Conservation (phyloP, 2,888 invertebrate genomes). For the Ernsta delagoae region DNA sequence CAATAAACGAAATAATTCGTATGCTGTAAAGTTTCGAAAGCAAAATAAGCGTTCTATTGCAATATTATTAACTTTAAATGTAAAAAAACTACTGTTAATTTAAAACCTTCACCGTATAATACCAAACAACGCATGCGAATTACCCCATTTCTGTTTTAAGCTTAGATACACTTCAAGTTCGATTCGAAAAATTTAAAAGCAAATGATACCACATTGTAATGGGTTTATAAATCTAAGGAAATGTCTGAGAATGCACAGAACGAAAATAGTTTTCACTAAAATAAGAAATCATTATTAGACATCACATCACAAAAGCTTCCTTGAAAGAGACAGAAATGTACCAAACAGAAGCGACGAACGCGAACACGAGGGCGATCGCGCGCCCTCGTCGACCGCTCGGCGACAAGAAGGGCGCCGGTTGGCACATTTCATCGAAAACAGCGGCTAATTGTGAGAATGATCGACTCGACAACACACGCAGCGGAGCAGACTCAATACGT, state of each 20-base stretch:
- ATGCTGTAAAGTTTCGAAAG: slow-evolving; percentile 70
- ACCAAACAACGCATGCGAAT: slow-evolving; percentile 72
- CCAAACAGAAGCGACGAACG: slow-evolving; percentile 52
- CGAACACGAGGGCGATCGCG: slow-evolving; percentile 4
- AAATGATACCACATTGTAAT: slow-evolving; percentile 50
- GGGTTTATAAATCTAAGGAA: slow-evolving; percentile 51
- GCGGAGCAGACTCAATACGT: slow-evolving; percentile 81
- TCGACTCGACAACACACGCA: slow-evolving; percentile 81
- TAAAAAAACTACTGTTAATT: slow-evolving; percentile 57
- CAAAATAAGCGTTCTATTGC: slow-evolving; percentile 74
- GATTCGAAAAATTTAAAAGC: slow-evolving; percentile 55
- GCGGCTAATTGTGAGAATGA: slow-evolving; percentile 77
- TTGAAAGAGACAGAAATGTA: slow-evolving; percentile 71
- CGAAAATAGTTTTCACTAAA: slow-evolving; percentile 56
- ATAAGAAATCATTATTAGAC: slow-evolving; percentile 66
- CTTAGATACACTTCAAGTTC: slow-evolving; percentile 46
- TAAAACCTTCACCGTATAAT: slow-evolving; percentile 75
- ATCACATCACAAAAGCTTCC: slow-evolving; percentile 83
- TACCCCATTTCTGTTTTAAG: slow-evolving; percentile 54
- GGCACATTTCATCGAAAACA: slow-evolving; percentile 76
- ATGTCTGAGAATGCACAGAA: slow-evolving; percentile 53
- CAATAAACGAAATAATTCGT: slow-evolving; percentile 63
- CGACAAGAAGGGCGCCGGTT: slow-evolving; percentile 44
- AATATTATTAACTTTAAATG: slow-evolving; percentile 58
- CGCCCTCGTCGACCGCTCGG: slow-evolving; percentile 5